Evolutionary conservation across 2,113 vertebrate species (phyloP).

Genomic region (Acrocephalus arundinaceus): DNA sequence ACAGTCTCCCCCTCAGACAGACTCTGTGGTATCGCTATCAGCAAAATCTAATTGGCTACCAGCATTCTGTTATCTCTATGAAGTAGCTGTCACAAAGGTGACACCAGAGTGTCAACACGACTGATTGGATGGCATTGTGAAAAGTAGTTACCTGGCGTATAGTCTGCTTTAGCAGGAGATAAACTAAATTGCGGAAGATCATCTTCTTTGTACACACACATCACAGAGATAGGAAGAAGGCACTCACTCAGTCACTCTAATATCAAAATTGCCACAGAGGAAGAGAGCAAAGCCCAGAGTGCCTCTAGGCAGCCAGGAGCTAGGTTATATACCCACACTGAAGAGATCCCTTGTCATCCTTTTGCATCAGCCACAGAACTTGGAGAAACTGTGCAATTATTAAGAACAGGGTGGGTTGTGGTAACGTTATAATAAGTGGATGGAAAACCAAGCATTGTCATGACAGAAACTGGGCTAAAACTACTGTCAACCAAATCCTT

Average conservation of each 20-base stretch:
- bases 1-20: neutral
- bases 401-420: neutral
- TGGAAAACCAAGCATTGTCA: neutral
- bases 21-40: neutral
- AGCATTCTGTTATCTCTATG: neutral
- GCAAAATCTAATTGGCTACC: neutral
- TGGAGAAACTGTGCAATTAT: neutral
- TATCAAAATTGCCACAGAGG: neutral
- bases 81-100: constrained; percentile 1
- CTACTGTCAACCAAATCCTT: neutral
- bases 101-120: neutral
- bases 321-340: neutral
- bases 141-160: neutral
- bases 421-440: neutral
- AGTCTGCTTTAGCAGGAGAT: neutral
- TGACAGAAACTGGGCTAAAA: neutral
- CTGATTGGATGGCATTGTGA: constrained; percentile 1
- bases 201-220: neutral
- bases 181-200: constrained; percentile 22
- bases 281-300: neutral
- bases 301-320: neutral
- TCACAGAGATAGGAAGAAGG: neutral
- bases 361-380: neutral
- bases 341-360: neutral
- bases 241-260: neutral